A percentile compares a stretch with the other conserved stretches of the same genome.
phyloP scores from a whole-genome alignment of 2,113 vertebrate species.

The Oryzias curvinotus region DNA sequence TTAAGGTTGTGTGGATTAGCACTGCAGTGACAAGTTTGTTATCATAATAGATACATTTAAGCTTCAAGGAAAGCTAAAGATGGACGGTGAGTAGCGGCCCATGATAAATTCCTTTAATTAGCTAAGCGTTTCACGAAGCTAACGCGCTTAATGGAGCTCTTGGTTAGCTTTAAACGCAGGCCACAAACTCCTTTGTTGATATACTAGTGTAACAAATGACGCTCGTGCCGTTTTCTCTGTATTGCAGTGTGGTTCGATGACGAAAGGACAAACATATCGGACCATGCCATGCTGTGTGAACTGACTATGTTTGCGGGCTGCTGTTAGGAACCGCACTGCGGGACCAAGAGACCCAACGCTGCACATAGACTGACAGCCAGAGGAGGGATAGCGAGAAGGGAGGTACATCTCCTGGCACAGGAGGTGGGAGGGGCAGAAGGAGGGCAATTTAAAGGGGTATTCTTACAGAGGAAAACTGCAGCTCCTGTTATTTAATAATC shows the following conservation, averaged over 20 bases:
- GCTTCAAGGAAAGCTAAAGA: slow-evolving; percentile 31
- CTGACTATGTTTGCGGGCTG: slow-evolving; percentile 16
- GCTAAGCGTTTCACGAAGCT: slow-evolving; percentile 17
- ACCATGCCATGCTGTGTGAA: slow-evolving; percentile 1
- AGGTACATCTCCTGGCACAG: slow-evolving; percentile 15
- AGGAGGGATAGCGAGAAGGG: slow-evolving; percentile 36
- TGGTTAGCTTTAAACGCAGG: slow-evolving; percentile 57
- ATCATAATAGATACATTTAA: slow-evolving; percentile 48
- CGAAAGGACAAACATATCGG: neutral
- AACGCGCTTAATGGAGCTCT: slow-evolving; percentile 15
- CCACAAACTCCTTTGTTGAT: slow-evolving; percentile 50
- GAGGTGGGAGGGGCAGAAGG: slow-evolving; percentile 22
- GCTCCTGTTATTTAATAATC: neutral
- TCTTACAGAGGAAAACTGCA: slow-evolving; percentile 9
- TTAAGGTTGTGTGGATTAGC: slow-evolving; percentile 85
- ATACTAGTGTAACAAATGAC: slow-evolving; percentile 9
- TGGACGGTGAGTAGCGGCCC: slow-evolving; percentile 44
- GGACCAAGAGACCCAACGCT: slow-evolving; percentile 37
- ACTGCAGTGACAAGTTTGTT: slow-evolving; percentile 70
- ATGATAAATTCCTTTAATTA: neutral
- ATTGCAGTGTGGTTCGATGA: neutral
- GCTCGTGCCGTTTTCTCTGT: neutral
- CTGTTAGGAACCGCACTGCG: slow-evolving; percentile 67
- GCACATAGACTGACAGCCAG: slow-evolving; percentile 46
- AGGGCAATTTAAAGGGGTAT: slow-evolving; percentile 69